Percentiles rank a stretch among this genome's conserved stretches.
These are phyloP conservation scores for Ochropacha duplaris DNA, from an alignment of 2,888 invertebrate species.

Conservation along the genomic window DNA sequence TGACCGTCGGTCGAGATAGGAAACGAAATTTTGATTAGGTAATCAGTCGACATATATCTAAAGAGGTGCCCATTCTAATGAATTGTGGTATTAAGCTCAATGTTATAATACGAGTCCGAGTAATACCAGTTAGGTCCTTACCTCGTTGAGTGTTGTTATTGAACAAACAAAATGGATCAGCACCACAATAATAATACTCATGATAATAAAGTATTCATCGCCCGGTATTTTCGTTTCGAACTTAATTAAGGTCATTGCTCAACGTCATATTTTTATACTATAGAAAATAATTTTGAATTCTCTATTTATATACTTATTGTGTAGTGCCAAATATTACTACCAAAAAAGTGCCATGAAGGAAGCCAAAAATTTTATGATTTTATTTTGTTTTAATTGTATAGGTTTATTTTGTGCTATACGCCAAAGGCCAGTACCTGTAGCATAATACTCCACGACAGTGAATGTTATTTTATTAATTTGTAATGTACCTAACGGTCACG, in stretches of 20 bases:
- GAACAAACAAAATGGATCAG: slow-evolving; percentile 9
- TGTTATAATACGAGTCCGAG: too few species aligned
- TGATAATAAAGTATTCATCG: slow-evolving; percentile 67
- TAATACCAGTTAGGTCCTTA: slow-evolving; percentile 12
- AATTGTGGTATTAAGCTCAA: background rate
- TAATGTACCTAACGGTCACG: slow-evolving; percentile 34
- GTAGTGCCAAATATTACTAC: slow-evolving; percentile 63
- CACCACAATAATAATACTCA: slow-evolving; percentile 37
- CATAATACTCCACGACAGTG: slow-evolving; percentile 65
- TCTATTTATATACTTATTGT: slow-evolving; percentile 40
- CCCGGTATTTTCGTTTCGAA: slow-evolving; percentile 70
- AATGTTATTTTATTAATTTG: slow-evolving; percentile 50
- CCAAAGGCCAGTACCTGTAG: slow-evolving; percentile 77
- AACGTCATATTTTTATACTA: slow-evolving; percentile 62
- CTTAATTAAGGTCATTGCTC: slow-evolving; percentile 69
- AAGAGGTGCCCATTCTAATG: background rate
- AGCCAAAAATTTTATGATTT: slow-evolving; percentile 37
- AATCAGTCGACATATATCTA: background rate
- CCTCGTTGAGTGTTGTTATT: slow-evolving; percentile 28
- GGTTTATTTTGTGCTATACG: slow-evolving; percentile 32
- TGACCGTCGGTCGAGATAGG: background rate
- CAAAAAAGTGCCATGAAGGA: slow-evolving; percentile 52
- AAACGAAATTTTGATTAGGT: background rate
- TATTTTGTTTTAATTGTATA: slow-evolving; percentile 19
- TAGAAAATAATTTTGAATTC: slow-evolving; percentile 49